Base-by-base conservation (phyloP, 1,140 invertebrate genomes). In the Drosophila bocki region DNA sequence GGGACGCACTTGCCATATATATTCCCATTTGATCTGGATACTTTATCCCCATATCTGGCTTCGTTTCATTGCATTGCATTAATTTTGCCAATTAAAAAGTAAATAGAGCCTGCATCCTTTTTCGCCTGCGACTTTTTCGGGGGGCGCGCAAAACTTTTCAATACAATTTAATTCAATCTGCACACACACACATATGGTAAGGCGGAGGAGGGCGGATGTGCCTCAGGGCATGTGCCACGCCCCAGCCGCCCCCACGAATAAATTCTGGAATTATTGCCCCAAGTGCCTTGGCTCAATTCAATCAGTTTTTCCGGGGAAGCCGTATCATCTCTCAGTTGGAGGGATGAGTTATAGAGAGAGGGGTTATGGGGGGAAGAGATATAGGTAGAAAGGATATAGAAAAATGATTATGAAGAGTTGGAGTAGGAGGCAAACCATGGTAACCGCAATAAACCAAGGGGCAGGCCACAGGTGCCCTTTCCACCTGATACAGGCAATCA, bases 11-110 rank as follows among this genome's bases (percentile, higher is more conserved):
- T 47, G 13, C 50, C n/a, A 33, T 59, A 60, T 67, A 29, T 54
- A 60, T 61, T 7, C 37, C 61, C n/a, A 56, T 56, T 56, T 56
- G 53, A 56, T 56, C 53, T 39, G 53, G 35, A 56, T 56, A 56
- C 53, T 42, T 39, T 32, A 32, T 59, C 29, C 56, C 54, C 17
- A 72, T 56, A 39, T 56, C 53, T 56, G 74, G 85, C 84, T 90
- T 81, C 85, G 78, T 90, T 88, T 88, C 85, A 88, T 90, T 88
- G 81, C 85, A 90, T 88, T 88, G 85, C 85, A 88, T 88, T 88
- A 90, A 88, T 88, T 88, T 88, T 88, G 85, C 85, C 85, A 88
- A 88, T 88, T 88, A 90, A 88, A 88, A 88, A 88, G 85, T 88
- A 88, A 88, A 85, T 85, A 88, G 85, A 88, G 85, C 85, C 85